These are phyloP conservation scores for Allobates femoralis DNA, from an alignment of 2,797 vertebrate genomes.

Conservation along the genomic window DNA sequence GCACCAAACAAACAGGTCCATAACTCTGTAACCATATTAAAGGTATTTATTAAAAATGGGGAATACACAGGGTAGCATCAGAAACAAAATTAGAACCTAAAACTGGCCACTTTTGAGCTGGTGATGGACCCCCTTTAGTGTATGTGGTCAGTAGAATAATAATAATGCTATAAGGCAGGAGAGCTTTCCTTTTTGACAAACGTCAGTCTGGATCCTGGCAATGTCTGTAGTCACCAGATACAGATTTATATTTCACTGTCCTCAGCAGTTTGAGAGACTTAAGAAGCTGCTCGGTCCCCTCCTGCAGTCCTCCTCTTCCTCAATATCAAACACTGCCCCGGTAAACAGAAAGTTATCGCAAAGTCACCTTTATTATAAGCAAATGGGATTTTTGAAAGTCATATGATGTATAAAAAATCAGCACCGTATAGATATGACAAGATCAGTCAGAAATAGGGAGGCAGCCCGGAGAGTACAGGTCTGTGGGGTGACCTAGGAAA, in stretches of 20 bases:
- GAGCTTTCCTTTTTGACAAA: not conserved
- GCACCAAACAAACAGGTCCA: too few relatives aligned
- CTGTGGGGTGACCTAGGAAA: not conserved
- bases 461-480: not conserved
- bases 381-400: not conserved
- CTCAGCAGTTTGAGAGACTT: slow-evolving; percentile 52
- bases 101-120: too few relatives aligned
- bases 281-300: not conserved
- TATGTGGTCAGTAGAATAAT: not conserved
- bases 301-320: not conserved
- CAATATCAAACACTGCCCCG: not conserved
- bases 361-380: not conserved
- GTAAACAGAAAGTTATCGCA: not conserved
- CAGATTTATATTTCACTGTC: slow-evolving; percentile 62
- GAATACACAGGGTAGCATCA: too few relatives aligned
- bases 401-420: not conserved
- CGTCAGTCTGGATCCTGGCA: slow-evolving; percentile 25
- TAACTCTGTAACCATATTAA: too few relatives aligned
- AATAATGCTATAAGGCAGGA: not conserved
- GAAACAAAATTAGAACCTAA: too few relatives aligned
- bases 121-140: not conserved
- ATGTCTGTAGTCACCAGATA: slow-evolving; percentile 53
- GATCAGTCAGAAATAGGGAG: not conserved
- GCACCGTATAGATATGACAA: not conserved
- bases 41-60: too few relatives aligned